phyloP scores from a whole-genome alignment of 2,797 vertebrate species.

The Chloroceryle amazona region DNA sequence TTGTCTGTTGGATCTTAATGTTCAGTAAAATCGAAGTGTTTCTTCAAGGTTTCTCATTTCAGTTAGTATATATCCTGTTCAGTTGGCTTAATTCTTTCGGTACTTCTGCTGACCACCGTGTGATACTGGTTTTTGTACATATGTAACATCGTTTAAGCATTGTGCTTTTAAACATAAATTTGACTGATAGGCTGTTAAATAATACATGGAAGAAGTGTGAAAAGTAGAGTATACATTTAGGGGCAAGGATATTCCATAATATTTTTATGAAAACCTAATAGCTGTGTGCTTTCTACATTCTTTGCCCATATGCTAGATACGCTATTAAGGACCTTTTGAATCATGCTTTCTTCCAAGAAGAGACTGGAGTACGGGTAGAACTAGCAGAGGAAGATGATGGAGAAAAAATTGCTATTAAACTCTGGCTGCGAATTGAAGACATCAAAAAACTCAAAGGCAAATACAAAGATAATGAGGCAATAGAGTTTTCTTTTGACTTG shows the following conservation, averaged over 20 bases:
- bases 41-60: neutral
- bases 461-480: slow-evolving; percentile 99
- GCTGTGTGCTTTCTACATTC: neutral
- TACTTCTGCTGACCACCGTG: neutral
- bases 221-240: neutral
- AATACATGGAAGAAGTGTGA: accelerated
- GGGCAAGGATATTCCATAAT: neutral
- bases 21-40: neutral
- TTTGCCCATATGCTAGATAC: slow-evolving; percentile 83
- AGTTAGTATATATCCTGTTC: neutral
- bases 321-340: slow-evolving; percentile 98
- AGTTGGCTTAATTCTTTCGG: neutral
- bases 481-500: slow-evolving; percentile 98
- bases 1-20: neutral
- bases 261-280: neutral
- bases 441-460: slow-evolving; percentile 98
- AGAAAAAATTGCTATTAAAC: slow-evolving; percentile 97
- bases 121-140: neutral
- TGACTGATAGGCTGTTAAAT: neutral
- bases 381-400: slow-evolving; percentile 99
- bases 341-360: slow-evolving; percentile 99
- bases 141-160: neutral
- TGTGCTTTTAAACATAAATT: neutral
- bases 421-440: slow-evolving; percentile 98
- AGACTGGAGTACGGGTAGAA: slow-evolving; percentile 97